A percentile compares a stretch with the other conserved stretches of the same genome.
These are phyloP conservation scores for Neosilurus mollespiculum DNA, from an alignment of 2,797 vertebrate species.

Conservation along the genomic window DNA sequence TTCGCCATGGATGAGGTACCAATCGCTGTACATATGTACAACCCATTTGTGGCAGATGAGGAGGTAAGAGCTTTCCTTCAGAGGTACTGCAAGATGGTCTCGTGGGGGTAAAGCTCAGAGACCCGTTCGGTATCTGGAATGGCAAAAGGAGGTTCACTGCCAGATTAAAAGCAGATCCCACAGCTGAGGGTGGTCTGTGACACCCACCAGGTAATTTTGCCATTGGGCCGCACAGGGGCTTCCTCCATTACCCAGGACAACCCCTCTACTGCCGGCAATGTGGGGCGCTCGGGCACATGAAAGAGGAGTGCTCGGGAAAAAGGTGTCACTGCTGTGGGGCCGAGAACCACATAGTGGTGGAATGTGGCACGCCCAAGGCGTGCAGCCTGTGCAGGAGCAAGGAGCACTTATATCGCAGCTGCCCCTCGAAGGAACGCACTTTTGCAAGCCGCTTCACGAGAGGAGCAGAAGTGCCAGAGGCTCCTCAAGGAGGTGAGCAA, in stretches of 20 bases:
- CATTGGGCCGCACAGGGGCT: constrained; percentile 6
- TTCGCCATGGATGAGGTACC: too few relatives aligned
- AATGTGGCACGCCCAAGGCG: rapidly evolving
- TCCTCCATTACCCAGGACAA: background rate
- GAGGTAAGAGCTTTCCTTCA: too few relatives aligned
- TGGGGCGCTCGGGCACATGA: background rate
- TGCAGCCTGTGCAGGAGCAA: background rate
- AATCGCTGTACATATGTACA: too few relatives aligned
- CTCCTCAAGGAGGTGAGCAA: too few relatives aligned
- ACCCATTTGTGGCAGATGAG: too few relatives aligned
- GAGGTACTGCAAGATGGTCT: too few relatives aligned
- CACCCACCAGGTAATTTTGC: constrained; percentile 3
- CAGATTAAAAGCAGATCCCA: too few relatives aligned
- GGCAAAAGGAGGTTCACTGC: background rate
- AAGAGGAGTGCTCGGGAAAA: background rate
- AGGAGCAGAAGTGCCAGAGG: background rate
- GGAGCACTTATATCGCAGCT: background rate
- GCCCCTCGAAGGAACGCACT: rapidly evolving
- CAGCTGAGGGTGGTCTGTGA: background rate
- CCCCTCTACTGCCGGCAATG: constrained; percentile 23
- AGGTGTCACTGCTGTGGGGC: background rate
- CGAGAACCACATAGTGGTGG: rapidly evolving
- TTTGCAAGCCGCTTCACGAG: background rate
- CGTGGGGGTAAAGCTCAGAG: too few relatives aligned
- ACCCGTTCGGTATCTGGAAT: too few relatives aligned